Conservation (phyloP, 2,888 invertebrate species). For the Lycocerus yunnanus region DNA sequence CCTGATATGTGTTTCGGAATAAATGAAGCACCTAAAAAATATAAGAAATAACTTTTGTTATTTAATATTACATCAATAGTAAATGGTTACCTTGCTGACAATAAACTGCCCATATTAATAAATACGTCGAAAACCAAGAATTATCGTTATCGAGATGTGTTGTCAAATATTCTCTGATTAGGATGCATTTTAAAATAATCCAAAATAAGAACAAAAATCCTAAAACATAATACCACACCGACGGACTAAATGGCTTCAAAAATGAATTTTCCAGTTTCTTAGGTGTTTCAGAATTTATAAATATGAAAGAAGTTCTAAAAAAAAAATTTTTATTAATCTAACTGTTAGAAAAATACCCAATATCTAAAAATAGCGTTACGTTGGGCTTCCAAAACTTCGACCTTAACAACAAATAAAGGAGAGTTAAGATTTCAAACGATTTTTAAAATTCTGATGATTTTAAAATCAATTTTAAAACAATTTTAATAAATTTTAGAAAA, state of each 20-base stretch:
- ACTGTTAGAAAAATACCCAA: no score
- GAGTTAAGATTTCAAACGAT: no score
- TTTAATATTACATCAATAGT: neutral
- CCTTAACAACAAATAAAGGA: no score
- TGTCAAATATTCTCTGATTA: conserved; percentile 50
- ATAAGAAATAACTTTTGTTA: neutral
- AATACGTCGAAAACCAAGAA: conserved; percentile 55
- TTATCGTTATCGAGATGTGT: conserved; percentile 49
- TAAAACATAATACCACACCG: conserved; percentile 54
- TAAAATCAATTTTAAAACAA: no score
- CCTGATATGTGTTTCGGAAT: conserved; percentile 42
- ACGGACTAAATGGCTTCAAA: conserved; percentile 55
- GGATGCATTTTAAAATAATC: conserved; percentile 49
- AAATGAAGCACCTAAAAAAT: conserved; percentile 39
- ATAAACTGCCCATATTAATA: conserved; percentile 42
- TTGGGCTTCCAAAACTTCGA: no score
- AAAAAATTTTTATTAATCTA: no score
- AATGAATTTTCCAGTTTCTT: conserved; percentile 53
- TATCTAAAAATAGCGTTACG: no score
- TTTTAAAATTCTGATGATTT: no score
- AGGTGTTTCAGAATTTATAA: conserved; percentile 43
- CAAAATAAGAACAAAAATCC: conserved; percentile 49
- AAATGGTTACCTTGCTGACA: conserved; percentile 36
- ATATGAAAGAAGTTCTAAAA: conserved; percentile 45
- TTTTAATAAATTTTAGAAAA: no score